Conservation (phyloP, 2,113 vertebrate genomes). For the Eudyptes chrysolophus region DNA sequence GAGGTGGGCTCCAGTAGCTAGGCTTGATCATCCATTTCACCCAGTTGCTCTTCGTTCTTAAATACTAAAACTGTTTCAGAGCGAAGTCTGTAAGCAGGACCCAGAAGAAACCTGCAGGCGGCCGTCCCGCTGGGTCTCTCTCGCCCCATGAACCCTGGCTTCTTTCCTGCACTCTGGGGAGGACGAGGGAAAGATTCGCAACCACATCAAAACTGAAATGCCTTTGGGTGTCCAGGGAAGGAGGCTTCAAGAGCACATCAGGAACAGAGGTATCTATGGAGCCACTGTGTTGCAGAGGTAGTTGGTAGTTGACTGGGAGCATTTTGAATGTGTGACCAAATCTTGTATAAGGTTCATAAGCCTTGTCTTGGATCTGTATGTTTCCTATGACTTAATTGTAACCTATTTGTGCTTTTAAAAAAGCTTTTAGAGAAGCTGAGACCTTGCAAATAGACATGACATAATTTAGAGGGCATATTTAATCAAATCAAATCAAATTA, state of each 20-base stretch:
- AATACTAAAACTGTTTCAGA: neutral
- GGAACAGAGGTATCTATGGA: neutral
- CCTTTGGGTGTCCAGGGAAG: neutral
- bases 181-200: neutral
- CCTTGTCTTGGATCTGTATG: neutral
- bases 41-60: neutral
- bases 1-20: neutral
- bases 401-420: neutral
- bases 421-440: neutral
- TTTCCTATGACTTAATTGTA: neutral
- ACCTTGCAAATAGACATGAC: neutral
- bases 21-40: neutral
- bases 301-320: neutral
- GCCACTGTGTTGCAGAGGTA: neutral
- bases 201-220: neutral
- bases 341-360: neutral
- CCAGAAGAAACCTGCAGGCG: neutral
- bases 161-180: neutral
- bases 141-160: neutral
- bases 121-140: rapidly evolving
- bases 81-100: neutral
- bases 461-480: neutral
- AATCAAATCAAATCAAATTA: neutral
- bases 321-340: neutral
- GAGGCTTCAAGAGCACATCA: neutral